Conservation (phyloP, 2,113 vertebrate species). For the Damaliscus lunatus region DNA sequence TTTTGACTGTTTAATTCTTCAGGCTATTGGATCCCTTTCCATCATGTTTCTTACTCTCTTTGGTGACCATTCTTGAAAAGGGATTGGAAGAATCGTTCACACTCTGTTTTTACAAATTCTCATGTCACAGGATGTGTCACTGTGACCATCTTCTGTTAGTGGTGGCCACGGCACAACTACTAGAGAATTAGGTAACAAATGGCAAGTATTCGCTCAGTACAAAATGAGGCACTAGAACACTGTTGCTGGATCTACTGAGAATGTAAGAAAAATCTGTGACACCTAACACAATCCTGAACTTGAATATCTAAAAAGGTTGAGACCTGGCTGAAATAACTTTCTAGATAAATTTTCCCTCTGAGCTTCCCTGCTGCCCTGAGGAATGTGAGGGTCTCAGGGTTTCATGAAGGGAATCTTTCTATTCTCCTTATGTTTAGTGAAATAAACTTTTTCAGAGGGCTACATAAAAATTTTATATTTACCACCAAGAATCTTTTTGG, state of each 20-base stretch:
- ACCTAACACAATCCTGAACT: not conserved
- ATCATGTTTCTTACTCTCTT: not conserved
- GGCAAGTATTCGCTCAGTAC: not conserved
- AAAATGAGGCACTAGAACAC: not conserved
- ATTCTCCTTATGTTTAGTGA: not conserved
- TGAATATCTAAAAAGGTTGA: not conserved
- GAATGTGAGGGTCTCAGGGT: fast-evolving
- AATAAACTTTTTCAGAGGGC: not conserved
- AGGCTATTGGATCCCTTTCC: not conserved
- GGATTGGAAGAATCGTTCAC: not conserved
- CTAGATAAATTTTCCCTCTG: not conserved
- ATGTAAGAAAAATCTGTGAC: not conserved
- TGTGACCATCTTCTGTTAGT: not conserved
- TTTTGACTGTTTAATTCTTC: not conserved
- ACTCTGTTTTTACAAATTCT: not conserved
- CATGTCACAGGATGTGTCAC: not conserved
- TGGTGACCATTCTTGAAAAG: not conserved
- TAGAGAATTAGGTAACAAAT: not conserved
- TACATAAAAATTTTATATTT: not conserved
- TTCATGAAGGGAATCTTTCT: fast-evolving
- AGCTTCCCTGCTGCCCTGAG: not conserved
- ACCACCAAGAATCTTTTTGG: not conserved
- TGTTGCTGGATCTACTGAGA: not conserved
- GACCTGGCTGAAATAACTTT: fast-evolving
- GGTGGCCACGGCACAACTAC: not conserved